A percentile compares a stretch with the other conserved stretches of the same genome.
Conservation (phyloP, 2,888 invertebrate genomes). For the Heliconius cydno region DNA sequence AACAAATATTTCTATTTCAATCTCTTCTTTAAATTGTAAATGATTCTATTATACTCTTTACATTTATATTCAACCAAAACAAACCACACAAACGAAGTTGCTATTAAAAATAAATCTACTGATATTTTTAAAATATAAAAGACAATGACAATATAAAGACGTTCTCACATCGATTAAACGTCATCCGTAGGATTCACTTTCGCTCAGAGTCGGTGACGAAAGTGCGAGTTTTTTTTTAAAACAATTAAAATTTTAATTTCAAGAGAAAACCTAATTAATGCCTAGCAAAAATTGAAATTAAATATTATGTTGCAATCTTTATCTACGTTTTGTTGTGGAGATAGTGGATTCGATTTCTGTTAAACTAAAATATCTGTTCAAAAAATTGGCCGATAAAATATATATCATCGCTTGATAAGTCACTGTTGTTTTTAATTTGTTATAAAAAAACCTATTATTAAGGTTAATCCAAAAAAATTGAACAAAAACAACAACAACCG, state of each 20-base stretch:
- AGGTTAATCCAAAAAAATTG: background rate
- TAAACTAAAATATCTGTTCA: background rate
- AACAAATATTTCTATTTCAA: no score
- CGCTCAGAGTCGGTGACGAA: slow-evolving; percentile 31
- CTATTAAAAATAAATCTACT: background rate
- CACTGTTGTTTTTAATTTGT: background rate
- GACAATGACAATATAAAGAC: slow-evolving; percentile 15
- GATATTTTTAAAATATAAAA: background rate
- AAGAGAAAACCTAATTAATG: slow-evolving; percentile 21
- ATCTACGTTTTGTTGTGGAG: background rate
- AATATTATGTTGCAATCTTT: background rate
- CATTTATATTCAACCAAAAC: background rate
- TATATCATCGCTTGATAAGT: background rate
- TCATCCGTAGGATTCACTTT: slow-evolving; percentile 42
- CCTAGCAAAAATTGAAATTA: background rate
- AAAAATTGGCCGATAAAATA: no score
- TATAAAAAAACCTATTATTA: background rate
- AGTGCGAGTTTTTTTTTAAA: slow-evolving; percentile 32
- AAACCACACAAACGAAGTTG: background rate
- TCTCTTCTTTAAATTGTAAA: no score
- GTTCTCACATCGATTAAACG: slow-evolving; percentile 29
- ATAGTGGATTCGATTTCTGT: background rate
- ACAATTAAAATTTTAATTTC: slow-evolving; percentile 23
- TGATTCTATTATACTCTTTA: background rate
- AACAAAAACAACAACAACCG: background rate